phyloP scores from a whole-genome alignment of 1,140 invertebrate species.

The Schlechtendalia chinensis region DNA sequence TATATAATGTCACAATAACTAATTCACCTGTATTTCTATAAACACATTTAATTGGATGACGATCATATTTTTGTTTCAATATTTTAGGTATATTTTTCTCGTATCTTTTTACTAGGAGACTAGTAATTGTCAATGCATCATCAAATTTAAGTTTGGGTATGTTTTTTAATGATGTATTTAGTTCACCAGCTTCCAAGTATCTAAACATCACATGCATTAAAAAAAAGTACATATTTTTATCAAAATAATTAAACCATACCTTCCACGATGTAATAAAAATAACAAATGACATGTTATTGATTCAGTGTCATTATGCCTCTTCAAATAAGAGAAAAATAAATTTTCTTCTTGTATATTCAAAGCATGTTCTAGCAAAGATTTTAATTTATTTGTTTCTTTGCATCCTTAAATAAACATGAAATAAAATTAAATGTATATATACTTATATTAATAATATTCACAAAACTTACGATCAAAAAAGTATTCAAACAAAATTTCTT shows the following conservation, averaged over 20 bases:
- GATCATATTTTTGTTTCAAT: not conserved
- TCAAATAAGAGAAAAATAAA: constrained; percentile 30
- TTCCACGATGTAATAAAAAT: constrained; percentile 32
- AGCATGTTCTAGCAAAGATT: not conserved
- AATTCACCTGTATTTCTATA: constrained; percentile 25
- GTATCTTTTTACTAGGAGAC: constrained; percentile 17
- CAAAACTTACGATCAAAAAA: constrained; percentile 36
- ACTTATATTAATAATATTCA: not conserved
- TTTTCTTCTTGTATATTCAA: constrained; percentile 9
- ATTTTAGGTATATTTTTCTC: constrained; percentile 13
- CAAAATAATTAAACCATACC: not conserved
- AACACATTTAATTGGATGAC: not conserved
- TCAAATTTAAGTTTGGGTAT: not conserved
- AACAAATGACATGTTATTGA: constrained; percentile 11
- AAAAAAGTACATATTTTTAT: too few species aligned
- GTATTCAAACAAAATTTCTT: constrained; percentile 27
- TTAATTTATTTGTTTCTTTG: constrained; percentile 21
- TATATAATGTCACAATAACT: too few species aligned
- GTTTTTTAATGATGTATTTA: constrained; percentile 14
- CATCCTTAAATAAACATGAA: constrained; percentile 17
- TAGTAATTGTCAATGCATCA: constrained; percentile 10
- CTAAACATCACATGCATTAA: not conserved
- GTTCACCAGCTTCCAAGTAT: constrained; percentile 12
- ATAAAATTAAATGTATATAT: not conserved
- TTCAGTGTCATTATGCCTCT: constrained; percentile 5